Evolutionary conservation across 2,888 invertebrate genomes (phyloP), one percentile per base, ranked within the genome.

Genomic region (Trichopria drosophilae): DNA sequence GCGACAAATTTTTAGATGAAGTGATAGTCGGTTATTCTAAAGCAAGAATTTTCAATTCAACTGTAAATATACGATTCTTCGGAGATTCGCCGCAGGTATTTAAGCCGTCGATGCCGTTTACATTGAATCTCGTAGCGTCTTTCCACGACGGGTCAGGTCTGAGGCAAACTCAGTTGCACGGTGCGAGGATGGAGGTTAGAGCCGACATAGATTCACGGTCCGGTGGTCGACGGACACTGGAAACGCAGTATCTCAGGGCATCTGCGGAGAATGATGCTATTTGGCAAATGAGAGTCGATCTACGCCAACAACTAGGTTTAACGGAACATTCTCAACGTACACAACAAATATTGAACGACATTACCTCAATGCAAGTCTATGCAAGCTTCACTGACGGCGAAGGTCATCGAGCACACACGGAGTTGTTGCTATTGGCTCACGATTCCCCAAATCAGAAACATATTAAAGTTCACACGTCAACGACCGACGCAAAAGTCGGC

Each of bases 1-100:
- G 93, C 0, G 94, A 94, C 64, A 83, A 86, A 39, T 93, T 90
- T 76, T 80, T 91, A 48, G 87, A 93, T 67, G 91, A 93, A 75
- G 77, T 88, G 36, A 84, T 93, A 35, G 86, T 89, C 57, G 97
- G 96, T 0, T 92, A 86, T 78, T 88, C 94, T 10, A 86, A 87
- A 51, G 89, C 94, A 0, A 80, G 93, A 60, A 85, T 97, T 40
- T 93, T 87, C 72, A 93, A 93, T 77, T 92, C 93, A 0, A 89
- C 89, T 6, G 81, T 94, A 6, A 83, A 85, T 44, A 82, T 96
- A 1, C 81, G 84, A 26, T 93, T 96, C 76, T 80, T 96, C 2
- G 97, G 96, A 0, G 93, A 91, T 23, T 83, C 87, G 0, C 91
- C 96, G 6, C 93, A 96, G 76, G 88, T 97, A 12, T 96, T 96